phyloP scores from a whole-genome alignment of 2,888 invertebrate species.

The Idaea dimidiata region DNA sequence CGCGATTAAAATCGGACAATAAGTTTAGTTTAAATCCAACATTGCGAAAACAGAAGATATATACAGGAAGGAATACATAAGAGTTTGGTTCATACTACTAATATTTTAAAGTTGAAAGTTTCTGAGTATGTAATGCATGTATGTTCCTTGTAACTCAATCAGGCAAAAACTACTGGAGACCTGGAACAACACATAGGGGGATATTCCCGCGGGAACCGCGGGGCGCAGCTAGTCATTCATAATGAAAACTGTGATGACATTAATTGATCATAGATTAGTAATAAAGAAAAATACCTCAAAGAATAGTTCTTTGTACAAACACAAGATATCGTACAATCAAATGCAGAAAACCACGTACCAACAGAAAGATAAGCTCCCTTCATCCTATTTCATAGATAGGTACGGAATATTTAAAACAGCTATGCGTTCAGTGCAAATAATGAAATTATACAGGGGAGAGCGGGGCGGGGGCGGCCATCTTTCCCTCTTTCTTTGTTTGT shows the following conservation, averaged over 20 bases:
- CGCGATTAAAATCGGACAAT: too few species aligned
- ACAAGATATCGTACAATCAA: background rate
- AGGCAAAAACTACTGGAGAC: too few species aligned
- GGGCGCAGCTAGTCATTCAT: too few species aligned
- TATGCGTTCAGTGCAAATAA: constrained; percentile 42
- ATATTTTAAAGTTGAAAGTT: too few species aligned
- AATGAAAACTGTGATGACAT: background rate
- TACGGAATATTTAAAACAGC: constrained; percentile 36
- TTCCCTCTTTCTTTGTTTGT: constrained; percentile 41
- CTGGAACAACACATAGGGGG: too few species aligned
- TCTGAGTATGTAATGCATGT: too few species aligned
- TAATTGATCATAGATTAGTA: background rate
- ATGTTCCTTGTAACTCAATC: too few species aligned
- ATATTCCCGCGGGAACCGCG: too few species aligned
- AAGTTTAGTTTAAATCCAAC: too few species aligned
- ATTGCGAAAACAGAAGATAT: too few species aligned
- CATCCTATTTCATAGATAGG: constrained; percentile 20
- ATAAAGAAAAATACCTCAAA: background rate
- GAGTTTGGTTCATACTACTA: too few species aligned
- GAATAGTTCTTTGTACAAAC: background rate
- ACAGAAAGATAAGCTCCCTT: background rate
- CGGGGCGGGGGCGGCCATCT: constrained; percentile 18
- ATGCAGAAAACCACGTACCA: background rate
- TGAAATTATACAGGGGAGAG: constrained; percentile 42
- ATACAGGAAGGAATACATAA: too few species aligned